Evolutionary conservation across 2,888 invertebrate genomes (phyloP).

Genomic region (Drosophila affinis): DNA sequence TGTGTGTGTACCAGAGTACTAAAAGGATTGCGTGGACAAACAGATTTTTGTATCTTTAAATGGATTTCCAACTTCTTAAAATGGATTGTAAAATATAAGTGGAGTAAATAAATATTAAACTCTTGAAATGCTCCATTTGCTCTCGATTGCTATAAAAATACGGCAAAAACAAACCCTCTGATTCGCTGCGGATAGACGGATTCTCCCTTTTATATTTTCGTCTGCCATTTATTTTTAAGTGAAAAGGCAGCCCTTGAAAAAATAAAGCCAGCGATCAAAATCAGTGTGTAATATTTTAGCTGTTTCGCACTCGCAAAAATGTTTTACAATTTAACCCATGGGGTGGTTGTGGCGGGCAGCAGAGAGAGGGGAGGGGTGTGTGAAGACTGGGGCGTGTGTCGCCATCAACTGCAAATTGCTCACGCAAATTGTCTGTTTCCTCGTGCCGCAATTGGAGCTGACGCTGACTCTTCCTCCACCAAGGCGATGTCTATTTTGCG

Average conservation of each 20-base stretch:
- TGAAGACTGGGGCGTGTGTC: conserved; percentile 50
- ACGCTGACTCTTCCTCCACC: not conserved
- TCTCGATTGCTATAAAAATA: conserved; percentile 18
- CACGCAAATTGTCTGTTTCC: conserved; percentile 69
- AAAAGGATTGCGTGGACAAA: conserved; percentile 2
- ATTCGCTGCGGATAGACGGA: conserved; percentile 28
- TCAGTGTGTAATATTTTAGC: conserved; percentile 66
- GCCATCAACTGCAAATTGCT: conserved; percentile 75
- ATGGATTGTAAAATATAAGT: not conserved
- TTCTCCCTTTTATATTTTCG: conserved; percentile 36
- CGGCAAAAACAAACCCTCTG: conserved; percentile 16
- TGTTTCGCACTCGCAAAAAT: conserved; percentile 51
- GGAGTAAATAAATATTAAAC: not conserved
- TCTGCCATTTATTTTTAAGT: conserved; percentile 49
- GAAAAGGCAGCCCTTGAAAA: conserved; percentile 1
- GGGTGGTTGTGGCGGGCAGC: not conserved
- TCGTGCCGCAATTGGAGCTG: conserved; percentile 8
- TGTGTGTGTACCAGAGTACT: not conserved
- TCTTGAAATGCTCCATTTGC: conserved; percentile 24
- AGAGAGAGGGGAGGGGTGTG: not conserved
- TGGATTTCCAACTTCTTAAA: not conserved
- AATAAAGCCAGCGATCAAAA: conserved; percentile 58
- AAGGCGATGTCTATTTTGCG: conserved; percentile 71
- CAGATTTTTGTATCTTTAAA: not conserved
- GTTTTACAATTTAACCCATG: conserved; percentile 35